Evolutionary conservation across 2,797 vertebrate species (phyloP).

Genomic region (Acanthurus lineatus): DNA sequence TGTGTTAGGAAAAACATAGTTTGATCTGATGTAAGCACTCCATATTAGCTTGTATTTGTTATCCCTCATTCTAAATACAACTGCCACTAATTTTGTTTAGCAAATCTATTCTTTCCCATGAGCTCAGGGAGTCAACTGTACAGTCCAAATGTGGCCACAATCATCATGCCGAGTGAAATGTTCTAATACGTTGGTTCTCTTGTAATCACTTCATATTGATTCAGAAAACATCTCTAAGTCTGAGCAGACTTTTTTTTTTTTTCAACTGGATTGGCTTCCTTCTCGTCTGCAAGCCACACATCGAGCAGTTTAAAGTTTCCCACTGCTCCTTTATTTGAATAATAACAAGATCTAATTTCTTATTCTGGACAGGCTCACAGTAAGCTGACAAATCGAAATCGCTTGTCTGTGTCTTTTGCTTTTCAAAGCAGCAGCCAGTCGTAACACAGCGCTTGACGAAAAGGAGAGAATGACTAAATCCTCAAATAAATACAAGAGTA

Average conservation of each 20-base stretch:
- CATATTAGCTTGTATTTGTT: conserved; percentile 19
- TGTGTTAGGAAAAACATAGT: background rate
- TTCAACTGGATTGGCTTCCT: conserved; percentile 50
- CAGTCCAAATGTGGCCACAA: conserved; percentile 32
- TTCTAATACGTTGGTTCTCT: conserved; percentile 31
- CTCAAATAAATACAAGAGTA: conserved; percentile 45
- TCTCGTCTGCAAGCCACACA: conserved; percentile 59
- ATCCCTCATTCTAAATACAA: conserved; percentile 7
- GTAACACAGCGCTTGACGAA: conserved; percentile 71
- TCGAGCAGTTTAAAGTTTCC: conserved; percentile 67
- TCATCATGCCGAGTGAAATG: conserved; percentile 36
- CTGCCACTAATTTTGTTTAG: conserved; percentile 32
- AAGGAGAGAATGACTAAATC: conserved; percentile 47
- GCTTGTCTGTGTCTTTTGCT: conserved; percentile 57
- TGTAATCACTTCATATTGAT: conserved; percentile 47
- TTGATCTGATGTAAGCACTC: conserved; percentile 11
- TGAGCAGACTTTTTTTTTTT: conserved; percentile 1
- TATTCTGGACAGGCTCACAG: conserved; percentile 60
- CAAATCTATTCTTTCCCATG: conserved; percentile 26
- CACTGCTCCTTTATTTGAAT: conserved; percentile 68
- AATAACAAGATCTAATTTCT: conserved; percentile 77
- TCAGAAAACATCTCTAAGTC: conserved; percentile 45
- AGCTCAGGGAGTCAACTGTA: conserved; percentile 15
- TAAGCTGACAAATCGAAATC: conserved; percentile 72
- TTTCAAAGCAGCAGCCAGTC: conserved; percentile 66